Conservation (phyloP, 2,888 invertebrate genomes). For the Rhagium mordax region DNA sequence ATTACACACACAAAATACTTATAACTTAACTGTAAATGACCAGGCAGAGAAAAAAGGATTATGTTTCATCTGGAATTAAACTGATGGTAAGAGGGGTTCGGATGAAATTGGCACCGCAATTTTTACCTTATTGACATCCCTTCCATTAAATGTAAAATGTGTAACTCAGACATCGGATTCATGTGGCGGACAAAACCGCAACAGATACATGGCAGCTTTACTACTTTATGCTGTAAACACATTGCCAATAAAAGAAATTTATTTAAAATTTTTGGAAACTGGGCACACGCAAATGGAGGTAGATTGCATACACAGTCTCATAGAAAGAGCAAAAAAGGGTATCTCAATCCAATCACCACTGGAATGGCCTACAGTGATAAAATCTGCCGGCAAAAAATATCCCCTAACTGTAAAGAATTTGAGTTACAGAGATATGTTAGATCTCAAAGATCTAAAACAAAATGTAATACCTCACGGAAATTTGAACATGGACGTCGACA, state of each 20-base stretch:
- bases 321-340: slow-evolving; percentile 3
- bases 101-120: background rate
- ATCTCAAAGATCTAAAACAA: slow-evolving; percentile 1
- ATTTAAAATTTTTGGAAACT: background rate
- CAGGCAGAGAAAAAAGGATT: no score
- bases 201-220: background rate
- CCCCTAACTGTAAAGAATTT: background rate
- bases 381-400: background rate
- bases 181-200: background rate
- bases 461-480: background rate
- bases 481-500: background rate
- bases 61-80: no score
- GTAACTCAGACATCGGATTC: background rate
- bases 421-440: slow-evolving; percentile 1
- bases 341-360: background rate
- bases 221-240: background rate
- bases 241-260: background rate
- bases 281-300: background rate
- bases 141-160: background rate
- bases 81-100: background rate
- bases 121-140: background rate
- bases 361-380: background rate
- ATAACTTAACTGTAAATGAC: no score
- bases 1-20: no score
- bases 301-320: background rate